Evolutionary conservation across 2,113 vertebrate genomes (phyloP).

Genomic region (Brevimyrus niger): DNA sequence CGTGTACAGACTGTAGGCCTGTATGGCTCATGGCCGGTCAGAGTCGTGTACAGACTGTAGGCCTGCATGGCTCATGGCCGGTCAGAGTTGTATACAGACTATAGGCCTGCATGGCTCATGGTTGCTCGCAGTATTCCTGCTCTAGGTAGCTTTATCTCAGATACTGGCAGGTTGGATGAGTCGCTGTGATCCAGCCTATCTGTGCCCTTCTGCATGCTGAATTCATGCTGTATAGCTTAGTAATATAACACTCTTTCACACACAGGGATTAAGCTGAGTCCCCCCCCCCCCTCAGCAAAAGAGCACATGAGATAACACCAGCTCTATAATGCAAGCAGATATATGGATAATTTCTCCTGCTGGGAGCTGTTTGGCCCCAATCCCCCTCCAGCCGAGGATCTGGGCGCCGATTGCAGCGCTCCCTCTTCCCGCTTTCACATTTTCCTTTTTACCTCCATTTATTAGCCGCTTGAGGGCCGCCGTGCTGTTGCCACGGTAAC

Average conservation of each 20-base stretch:
- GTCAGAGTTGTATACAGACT: background rate
- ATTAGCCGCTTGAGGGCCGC: constrained; percentile 57
- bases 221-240: background rate
- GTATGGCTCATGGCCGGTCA: too few species aligned
- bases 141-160: background rate
- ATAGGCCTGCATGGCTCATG: background rate
- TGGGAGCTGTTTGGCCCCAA: background rate
- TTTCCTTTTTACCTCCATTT: constrained; percentile 41
- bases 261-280: background rate
- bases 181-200: background rate
- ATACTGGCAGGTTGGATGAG: background rate
- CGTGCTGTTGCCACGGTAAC: constrained; percentile 66
- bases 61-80: too few species aligned
- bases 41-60: too few species aligned
- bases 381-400: constrained; percentile 23
- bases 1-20: too few species aligned
- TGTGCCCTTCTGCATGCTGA: background rate
- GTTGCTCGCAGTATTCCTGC: background rate
- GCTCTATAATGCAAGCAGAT: background rate
- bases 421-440: background rate
- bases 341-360: background rate
- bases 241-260: background rate
- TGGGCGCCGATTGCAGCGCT: constrained; percentile 41
- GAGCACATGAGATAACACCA: background rate
- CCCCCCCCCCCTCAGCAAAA: background rate